Conservation (phyloP, 2,797 vertebrate species). For the Ciconia nigra region DNA sequence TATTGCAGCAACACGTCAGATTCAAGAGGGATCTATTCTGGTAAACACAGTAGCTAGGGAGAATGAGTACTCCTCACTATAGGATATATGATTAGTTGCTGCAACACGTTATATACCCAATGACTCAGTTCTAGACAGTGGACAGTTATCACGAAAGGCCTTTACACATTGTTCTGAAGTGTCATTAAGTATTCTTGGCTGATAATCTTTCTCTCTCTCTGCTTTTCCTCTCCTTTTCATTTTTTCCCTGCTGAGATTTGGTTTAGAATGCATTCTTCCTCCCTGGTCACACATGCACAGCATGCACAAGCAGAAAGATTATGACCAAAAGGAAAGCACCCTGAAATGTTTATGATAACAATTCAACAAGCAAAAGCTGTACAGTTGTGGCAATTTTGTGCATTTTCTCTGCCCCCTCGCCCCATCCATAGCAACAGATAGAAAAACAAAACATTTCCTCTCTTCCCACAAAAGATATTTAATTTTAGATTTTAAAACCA, state of each 20-base stretch:
- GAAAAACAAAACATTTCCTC: neutral
- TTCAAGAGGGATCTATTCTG: neutral
- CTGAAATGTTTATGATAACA: neutral
- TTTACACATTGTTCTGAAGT: neutral
- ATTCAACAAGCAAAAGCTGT: neutral
- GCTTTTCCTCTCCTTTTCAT: neutral
- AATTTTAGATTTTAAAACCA: neutral
- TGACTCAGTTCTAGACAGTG: neutral
- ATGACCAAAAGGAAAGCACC: neutral
- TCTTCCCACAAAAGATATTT: neutral
- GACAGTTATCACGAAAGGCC: neutral
- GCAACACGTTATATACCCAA: accelerated
- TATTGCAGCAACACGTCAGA: neutral
- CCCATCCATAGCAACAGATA: neutral
- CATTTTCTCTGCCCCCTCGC: neutral
- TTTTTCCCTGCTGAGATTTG: neutral
- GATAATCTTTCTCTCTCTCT: neutral
- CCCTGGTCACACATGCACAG: neutral
- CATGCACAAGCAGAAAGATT: neutral
- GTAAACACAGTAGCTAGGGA: neutral
- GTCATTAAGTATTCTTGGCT: neutral
- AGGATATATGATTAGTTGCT: neutral
- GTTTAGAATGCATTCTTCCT: neutral
- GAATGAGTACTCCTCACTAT: neutral
- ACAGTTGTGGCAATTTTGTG: neutral